phyloP scores from a whole-genome alignment of 1,140 invertebrate species.

The Oedothorax gibbosus region DNA sequence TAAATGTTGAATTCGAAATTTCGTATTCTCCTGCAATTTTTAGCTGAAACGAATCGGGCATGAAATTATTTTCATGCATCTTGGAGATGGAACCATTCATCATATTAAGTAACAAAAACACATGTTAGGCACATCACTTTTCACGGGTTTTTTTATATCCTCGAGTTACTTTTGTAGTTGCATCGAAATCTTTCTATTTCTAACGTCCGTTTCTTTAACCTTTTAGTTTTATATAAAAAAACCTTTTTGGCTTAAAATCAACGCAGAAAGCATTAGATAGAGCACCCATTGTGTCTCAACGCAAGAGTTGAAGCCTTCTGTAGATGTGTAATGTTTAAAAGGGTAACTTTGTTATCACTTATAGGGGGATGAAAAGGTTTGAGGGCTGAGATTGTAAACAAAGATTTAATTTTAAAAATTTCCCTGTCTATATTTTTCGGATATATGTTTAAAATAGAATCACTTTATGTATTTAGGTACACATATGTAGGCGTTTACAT shows the following conservation, averaged over 20 bases:
- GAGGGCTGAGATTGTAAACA: too few relatives aligned
- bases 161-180: not conserved
- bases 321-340: too few relatives aligned
- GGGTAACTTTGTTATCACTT: too few relatives aligned
- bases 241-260: constrained; percentile 22
- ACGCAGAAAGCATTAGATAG: not conserved
- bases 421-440: too few relatives aligned
- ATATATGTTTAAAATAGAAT: too few relatives aligned
- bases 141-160: not conserved
- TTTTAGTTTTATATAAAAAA: constrained; percentile 12
- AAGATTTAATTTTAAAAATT: too few relatives aligned
- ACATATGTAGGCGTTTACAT: too few relatives aligned
- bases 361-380: too few relatives aligned
- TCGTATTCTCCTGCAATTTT: not conserved
- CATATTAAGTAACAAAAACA: constrained; percentile 38
- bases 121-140: constrained; percentile 11
- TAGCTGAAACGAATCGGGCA: not conserved
- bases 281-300: constrained; percentile 2
- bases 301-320: not conserved
- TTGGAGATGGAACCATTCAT: constrained; percentile 34
- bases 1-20: constrained; percentile 4
- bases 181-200: constrained; percentile 41
- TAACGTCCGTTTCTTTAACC: constrained; percentile 30
- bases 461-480: too few relatives aligned
- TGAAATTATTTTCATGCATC: constrained; percentile 31